Percentiles rank a stretch among this genome's conserved stretches.
These are phyloP conservation scores for Enoplosus armatus DNA, from an alignment of 2,797 vertebrate species.

Conservation along the genomic window DNA sequence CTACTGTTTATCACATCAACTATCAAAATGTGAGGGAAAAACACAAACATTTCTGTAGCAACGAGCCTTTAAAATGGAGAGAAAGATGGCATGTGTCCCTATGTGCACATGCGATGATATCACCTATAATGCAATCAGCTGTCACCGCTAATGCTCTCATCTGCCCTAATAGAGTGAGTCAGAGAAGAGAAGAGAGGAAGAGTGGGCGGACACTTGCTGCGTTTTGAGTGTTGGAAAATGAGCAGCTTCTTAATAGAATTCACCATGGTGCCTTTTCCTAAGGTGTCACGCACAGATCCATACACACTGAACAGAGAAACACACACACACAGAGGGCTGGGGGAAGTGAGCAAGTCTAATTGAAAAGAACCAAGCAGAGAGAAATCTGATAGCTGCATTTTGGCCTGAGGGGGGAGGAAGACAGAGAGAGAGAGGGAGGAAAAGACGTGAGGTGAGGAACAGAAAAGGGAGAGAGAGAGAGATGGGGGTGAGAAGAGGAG, in stretches of 20 bases:
- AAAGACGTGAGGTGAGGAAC: constrained; percentile 7
- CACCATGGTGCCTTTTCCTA: constrained; percentile 74
- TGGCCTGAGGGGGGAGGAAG: constrained; percentile 65
- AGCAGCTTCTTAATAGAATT: constrained; percentile 75
- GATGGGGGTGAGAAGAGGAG: constrained; percentile 32
- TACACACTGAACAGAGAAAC: constrained; percentile 29
- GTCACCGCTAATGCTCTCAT: constrained; percentile 64
- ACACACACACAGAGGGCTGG: constrained; percentile 47
- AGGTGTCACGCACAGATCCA: constrained; percentile 66
- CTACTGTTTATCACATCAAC: background rate
- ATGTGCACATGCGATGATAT: constrained; percentile 51
- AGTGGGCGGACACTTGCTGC: constrained; percentile 49
- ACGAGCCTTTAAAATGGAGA: background rate
- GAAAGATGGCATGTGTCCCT: background rate
- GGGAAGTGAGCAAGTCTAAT: constrained; percentile 80
- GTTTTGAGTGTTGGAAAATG: constrained; percentile 74
- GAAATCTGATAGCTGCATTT: constrained; percentile 79
- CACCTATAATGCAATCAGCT: constrained; percentile 69
- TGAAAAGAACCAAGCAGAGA: constrained; percentile 85
- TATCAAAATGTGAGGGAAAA: background rate
- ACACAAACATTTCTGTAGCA: constrained; percentile 7
- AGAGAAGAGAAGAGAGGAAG: constrained; percentile 32
- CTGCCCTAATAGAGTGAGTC: constrained; percentile 55
- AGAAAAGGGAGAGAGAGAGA: constrained; percentile 24
- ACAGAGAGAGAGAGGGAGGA: constrained; percentile 11